Evolutionary conservation across 2,113 vertebrate species (phyloP).

Genomic region (Acanthochromis polyacanthus): DNA sequence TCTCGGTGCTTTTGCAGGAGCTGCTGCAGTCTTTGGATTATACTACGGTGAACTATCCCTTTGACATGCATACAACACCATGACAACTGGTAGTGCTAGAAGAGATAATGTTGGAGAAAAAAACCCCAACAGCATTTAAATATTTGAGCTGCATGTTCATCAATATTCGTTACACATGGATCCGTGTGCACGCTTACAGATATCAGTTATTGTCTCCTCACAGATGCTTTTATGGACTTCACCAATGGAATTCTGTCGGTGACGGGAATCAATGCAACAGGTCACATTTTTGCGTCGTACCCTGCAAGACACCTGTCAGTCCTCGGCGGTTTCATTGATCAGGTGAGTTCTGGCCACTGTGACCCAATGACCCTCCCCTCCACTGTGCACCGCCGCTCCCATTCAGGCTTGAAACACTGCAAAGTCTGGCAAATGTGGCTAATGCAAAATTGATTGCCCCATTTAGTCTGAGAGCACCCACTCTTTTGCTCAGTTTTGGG

Average conservation of each 20-base stretch:
- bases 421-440: conserved; percentile 56
- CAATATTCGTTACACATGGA: not conserved
- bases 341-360: conserved; percentile 84
- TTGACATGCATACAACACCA: not conserved
- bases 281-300: conserved; percentile 96
- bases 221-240: conserved; percentile 93
- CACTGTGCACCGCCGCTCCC: conserved; percentile 2
- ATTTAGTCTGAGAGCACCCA: conserved; percentile 63
- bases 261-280: conserved; percentile 93
- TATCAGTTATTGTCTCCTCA: conserved; percentile 39
- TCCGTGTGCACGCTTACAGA: not conserved
- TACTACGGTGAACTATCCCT: conserved; percentile 88
- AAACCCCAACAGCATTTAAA: too few species aligned
- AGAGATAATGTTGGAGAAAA: not conserved
- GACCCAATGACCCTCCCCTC: conserved; percentile 35
- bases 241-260: conserved; percentile 90
- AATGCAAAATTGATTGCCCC: conserved; percentile 80
- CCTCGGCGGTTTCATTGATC: conserved; percentile 92
- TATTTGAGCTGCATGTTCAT: not conserved
- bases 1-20: conserved; percentile 92
- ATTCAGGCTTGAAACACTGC: conserved; percentile 47
- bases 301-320: conserved; percentile 91
- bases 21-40: conserved; percentile 92
- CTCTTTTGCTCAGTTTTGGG: conserved; percentile 60
- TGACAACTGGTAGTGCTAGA: not conserved